Percentiles rank a stretch among this genome's conserved stretches.
Conservation (phyloP, 2,113 vertebrate species). For the Proteles cristata region DNA sequence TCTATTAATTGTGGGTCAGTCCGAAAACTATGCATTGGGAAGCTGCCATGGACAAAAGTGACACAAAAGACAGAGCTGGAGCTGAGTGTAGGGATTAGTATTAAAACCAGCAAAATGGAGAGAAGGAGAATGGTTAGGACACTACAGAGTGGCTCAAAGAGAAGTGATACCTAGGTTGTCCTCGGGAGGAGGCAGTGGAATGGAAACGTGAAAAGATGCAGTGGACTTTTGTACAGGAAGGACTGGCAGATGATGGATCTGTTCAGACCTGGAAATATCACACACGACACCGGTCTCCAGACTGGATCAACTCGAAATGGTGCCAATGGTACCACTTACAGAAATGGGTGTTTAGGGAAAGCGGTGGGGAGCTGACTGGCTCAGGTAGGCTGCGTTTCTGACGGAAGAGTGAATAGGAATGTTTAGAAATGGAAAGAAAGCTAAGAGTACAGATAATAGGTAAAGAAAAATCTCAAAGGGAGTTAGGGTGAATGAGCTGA, state of each 20-base stretch:
- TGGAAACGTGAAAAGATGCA: not conserved
- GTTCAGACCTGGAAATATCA: not conserved
- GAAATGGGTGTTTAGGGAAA: rapidly evolving
- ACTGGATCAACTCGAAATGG: rapidly evolving
- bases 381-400: not conserved
- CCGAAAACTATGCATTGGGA: not conserved
- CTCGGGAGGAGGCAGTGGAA: not conserved
- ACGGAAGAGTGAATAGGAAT: not conserved
- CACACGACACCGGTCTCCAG: not conserved
- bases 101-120: not conserved
- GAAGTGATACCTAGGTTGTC: rapidly evolving
- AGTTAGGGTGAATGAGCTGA: not conserved
- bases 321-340: rapidly evolving
- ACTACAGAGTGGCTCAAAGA: not conserved
- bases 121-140: not conserved
- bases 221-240: not conserved
- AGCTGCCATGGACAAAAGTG: not conserved
- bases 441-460: not conserved
- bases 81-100: not conserved
- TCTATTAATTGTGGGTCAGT: not conserved
- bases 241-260: not conserved
- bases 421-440: rapidly evolving
- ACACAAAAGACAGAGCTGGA: not conserved
- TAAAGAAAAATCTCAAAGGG: not conserved
- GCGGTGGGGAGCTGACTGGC: rapidly evolving